phyloP scores from a whole-genome alignment of 2,888 invertebrate species.

The Anthophora plumipes region DNA sequence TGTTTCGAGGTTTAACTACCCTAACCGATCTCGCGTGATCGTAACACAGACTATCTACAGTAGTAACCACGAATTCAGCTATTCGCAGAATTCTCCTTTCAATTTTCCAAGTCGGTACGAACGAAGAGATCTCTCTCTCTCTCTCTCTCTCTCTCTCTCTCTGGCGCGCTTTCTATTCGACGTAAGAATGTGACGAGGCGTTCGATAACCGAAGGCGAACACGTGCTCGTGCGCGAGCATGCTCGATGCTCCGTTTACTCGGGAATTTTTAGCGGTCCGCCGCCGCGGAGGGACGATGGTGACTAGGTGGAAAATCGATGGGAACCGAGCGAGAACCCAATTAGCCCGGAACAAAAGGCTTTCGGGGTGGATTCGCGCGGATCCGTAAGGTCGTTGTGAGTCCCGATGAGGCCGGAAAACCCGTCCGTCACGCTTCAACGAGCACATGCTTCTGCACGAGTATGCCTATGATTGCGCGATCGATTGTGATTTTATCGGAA shows the following conservation, averaged over 20 bases:
- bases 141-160: too few species aligned
- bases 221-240: not conserved
- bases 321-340: conserved; percentile 79
- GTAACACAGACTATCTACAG: not conserved
- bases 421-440: conserved; percentile 34
- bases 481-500: conserved; percentile 5
- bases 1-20: too few species aligned
- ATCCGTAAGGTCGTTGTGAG: conserved; percentile 16
- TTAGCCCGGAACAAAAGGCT: conserved; percentile 79
- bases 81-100: too few species aligned
- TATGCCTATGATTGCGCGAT: conserved; percentile 2
- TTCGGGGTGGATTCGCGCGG: conserved; percentile 55
- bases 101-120: too few species aligned
- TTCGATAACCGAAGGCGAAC: too few species aligned
- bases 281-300: not conserved
- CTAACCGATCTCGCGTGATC: not conserved
- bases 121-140: too few species aligned
- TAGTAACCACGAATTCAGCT: too few species aligned
- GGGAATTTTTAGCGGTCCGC: conserved; percentile 40
- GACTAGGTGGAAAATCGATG: conserved; percentile 77
- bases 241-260: conserved; percentile 1
- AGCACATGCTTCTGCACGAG: conserved; percentile 13
- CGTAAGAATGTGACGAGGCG: too few species aligned
- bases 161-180: too few species aligned
- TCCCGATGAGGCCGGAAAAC: conserved; percentile 30